These are phyloP conservation scores for Loripinus fragilis DNA, from an alignment of 2,888 invertebrate species.

Conservation along the genomic window DNA sequence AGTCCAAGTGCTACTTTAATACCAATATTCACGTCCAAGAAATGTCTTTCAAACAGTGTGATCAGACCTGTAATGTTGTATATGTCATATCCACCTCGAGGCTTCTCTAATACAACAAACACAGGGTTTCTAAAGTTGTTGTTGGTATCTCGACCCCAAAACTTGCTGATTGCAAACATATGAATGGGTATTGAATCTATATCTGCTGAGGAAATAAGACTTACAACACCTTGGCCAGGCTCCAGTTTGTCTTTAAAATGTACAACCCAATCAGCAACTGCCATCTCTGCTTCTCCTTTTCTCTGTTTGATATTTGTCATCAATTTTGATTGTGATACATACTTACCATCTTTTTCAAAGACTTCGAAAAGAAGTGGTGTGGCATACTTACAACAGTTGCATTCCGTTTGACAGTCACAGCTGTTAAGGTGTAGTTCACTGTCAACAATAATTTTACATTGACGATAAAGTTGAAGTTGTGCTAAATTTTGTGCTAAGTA, in stretches of 20 bases:
- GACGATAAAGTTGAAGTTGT: not conserved
- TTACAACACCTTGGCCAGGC: not conserved
- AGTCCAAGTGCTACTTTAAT: slow-evolving; percentile 3
- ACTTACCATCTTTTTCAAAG: not conserved
- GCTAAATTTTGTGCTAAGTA: not conserved
- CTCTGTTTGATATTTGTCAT: not conserved
- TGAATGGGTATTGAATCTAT: not conserved
- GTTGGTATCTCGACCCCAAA: not conserved
- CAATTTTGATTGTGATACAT: not conserved
- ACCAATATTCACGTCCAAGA: not conserved
- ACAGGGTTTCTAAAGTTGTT: not conserved
- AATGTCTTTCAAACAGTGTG: not conserved
- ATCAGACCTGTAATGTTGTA: not conserved
- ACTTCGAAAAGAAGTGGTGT: not conserved
- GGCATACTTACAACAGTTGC: not conserved
- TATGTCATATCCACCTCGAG: not conserved
- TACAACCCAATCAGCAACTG: not conserved
- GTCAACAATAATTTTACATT: not conserved
- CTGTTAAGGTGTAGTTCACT: not conserved
- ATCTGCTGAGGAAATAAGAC: not conserved
- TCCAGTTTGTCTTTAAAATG: not conserved
- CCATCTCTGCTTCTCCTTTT: not conserved
- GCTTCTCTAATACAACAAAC: slow-evolving; percentile 11
- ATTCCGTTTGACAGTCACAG: slow-evolving; percentile 4
- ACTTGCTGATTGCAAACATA: not conserved